Percentiles rank a stretch among this genome's conserved stretches.
These are phyloP conservation scores for Brenthis hecate DNA, from an alignment of 2,888 invertebrate genomes.

Conservation along the genomic window DNA sequence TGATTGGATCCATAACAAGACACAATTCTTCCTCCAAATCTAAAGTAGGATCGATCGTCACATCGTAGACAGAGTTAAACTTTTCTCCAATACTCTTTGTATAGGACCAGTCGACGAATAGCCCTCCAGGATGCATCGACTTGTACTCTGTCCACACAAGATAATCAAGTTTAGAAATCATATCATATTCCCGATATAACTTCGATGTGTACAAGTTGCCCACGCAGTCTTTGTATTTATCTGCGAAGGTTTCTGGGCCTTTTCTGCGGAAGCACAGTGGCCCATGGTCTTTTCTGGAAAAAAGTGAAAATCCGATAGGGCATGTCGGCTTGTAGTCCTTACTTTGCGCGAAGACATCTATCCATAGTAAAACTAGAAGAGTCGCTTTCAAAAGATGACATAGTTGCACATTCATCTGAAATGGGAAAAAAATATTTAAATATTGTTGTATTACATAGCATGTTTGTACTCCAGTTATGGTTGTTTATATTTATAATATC, in stretches of 20 bases:
- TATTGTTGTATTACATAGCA: background rate
- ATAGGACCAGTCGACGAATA: conserved; percentile 68
- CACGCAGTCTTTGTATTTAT: conserved; percentile 64
- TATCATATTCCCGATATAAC: conserved; percentile 48
- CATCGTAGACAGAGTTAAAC: conserved; percentile 52
- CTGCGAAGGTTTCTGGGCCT: conserved; percentile 63
- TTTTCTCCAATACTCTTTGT: conserved; percentile 56
- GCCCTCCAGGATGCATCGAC: conserved; percentile 68
- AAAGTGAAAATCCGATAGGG: conserved; percentile 65
- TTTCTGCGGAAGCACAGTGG: conserved; percentile 67
- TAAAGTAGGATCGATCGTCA: conserved; percentile 49
- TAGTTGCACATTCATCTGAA: conserved; percentile 30
- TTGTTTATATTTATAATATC: too few relatives aligned
- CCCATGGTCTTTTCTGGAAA: conserved; percentile 47
- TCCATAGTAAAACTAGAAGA: conserved; percentile 27
- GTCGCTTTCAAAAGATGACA: conserved; percentile 6
- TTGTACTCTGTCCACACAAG: conserved; percentile 74
- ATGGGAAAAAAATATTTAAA: conserved; percentile 4
- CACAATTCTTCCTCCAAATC: conserved; percentile 61
- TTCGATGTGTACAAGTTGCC: conserved; percentile 64
- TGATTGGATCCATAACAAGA: conserved; percentile 58
- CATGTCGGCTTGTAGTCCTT: conserved; percentile 45
- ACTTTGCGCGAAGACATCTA: conserved; percentile 13
- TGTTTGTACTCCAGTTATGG: too few relatives aligned
- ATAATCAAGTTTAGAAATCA: conserved; percentile 54